phyloP scores from a whole-genome alignment of 2,888 invertebrate genomes.

The Tetanocera ferruginea region DNA sequence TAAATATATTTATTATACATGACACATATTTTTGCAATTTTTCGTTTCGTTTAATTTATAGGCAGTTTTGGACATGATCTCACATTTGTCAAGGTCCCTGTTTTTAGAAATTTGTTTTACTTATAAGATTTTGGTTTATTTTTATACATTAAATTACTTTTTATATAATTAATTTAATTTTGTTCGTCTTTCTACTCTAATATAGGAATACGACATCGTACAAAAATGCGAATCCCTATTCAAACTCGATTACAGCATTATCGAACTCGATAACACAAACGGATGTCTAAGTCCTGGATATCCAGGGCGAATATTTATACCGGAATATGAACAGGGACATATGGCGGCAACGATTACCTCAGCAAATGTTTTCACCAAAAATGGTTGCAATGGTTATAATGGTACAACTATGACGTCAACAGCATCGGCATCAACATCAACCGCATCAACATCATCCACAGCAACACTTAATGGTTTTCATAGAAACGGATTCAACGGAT shows the following conservation, averaged over 20 bases:
- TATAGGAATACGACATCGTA: constrained; percentile 74
- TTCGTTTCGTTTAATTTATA: neutral
- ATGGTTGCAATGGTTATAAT: constrained; percentile 47
- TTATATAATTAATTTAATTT: neutral
- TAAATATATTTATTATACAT: no score
- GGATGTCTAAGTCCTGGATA: constrained; percentile 80
- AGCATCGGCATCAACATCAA: constrained; percentile 49
- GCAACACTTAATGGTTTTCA: constrained; percentile 37
- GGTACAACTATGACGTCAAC: constrained; percentile 38
- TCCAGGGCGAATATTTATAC: constrained; percentile 78
- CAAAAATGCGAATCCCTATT: constrained; percentile 77
- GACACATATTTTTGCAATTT: neutral
- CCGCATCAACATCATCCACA: constrained; percentile 24
- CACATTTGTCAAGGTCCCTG: no score
- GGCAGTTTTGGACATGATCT: no score
- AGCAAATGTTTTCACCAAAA: constrained; percentile 34
- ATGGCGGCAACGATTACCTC: constrained; percentile 47
- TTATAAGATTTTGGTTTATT: neutral
- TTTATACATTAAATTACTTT: neutral
- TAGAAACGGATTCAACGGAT: constrained; percentile 42
- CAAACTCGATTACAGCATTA: constrained; percentile 77
- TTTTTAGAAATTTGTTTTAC: no score
- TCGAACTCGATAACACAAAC: constrained; percentile 75
- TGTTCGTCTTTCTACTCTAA: neutral
- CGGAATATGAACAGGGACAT: constrained; percentile 72